Evolutionary conservation across 2,113 vertebrate species (phyloP).

Genomic region (Pluvianellus socialis): DNA sequence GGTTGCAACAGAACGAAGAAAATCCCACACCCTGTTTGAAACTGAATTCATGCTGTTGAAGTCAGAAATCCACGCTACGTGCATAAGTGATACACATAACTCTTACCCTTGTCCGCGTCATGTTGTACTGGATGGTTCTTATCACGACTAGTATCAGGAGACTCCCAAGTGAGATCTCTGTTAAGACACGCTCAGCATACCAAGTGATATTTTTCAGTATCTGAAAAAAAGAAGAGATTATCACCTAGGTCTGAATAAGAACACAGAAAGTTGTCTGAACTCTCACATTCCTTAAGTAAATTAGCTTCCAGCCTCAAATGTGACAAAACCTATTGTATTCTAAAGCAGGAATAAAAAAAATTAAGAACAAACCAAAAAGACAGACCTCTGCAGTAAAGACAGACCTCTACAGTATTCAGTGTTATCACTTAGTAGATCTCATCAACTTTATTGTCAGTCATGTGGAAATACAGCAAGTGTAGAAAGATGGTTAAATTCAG

Average conservation of each 20-base stretch:
- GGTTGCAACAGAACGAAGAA: background rate
- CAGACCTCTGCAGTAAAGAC: background rate
- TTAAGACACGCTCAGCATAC: constrained; percentile 94
- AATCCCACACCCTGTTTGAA: background rate
- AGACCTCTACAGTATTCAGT: background rate
- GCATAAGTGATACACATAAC: fast-evolving
- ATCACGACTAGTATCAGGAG: constrained; percentile 96
- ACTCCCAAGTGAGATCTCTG: constrained; percentile 96
- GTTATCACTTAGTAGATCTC: background rate
- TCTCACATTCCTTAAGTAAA: background rate
- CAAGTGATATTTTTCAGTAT: constrained; percentile 93
- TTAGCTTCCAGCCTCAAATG: background rate
- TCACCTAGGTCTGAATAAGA: background rate
- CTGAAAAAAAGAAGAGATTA: constrained; percentile 65
- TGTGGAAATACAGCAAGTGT: background rate
- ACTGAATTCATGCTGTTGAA: background rate
- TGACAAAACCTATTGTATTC: background rate
- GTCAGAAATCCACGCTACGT: background rate
- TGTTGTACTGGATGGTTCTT: constrained; percentile 98
- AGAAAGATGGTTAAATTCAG: background rate
- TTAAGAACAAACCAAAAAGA: no score
- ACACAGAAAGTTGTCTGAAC: background rate
- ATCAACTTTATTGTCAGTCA: background rate
- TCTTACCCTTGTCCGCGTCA: constrained; percentile 96
- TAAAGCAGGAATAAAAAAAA: background rate